Evolutionary conservation across 2,113 vertebrate species (phyloP), one percentile per base, ranked within the genome.

Genomic region (Alosa alosa): DNA sequence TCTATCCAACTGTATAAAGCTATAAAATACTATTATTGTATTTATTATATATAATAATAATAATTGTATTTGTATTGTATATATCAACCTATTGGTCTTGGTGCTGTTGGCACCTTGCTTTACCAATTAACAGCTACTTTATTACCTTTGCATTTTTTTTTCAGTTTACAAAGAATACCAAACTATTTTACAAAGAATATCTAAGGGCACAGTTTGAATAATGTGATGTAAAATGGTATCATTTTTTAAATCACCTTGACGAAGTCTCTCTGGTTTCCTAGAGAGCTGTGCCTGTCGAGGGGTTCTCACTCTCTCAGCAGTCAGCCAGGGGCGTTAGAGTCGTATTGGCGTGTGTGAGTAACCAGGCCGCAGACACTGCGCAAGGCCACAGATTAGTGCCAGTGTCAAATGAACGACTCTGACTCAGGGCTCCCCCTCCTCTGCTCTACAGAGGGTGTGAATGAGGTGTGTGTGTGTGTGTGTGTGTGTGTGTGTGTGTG

Each of bases 331-430:
- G 25, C 72, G 15, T 78, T 36, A 36, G 13, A 4, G 72, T 44
- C 41, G 41, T 44, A 44, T 44, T 44, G 41, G 41, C 41, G 41
- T 44, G 41, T 44, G 10, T 15, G 31, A 78, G 31, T 78, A 17
- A 36, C 11, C 31, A 78, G 31, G 72, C 72, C 36, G 72, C 72
- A 17, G 31, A 11, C 11, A 36, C 72, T 78, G 72, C 5, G 72
- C 72, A 18, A 39, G 72, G 72, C 31, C 36, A 78, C 9, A 39
- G 31, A 78, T 78, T 75, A 39, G 72, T 78, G 72, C 31, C 31
- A 78, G 72, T 78, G 72, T 78, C 72, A 78, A 78, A 41, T 78
- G 11, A 78, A 78, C 41, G 72, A 78, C 64, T 72, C 8, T 25
- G 64, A 31, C 15, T 31, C 15, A 9, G 72, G 72, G 72, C 72